Percentiles rank a stretch among this genome's conserved stretches.
Evolutionary conservation across 2,797 vertebrate species (phyloP).

Genomic region (Hyperoplus lanceolatus): DNA sequence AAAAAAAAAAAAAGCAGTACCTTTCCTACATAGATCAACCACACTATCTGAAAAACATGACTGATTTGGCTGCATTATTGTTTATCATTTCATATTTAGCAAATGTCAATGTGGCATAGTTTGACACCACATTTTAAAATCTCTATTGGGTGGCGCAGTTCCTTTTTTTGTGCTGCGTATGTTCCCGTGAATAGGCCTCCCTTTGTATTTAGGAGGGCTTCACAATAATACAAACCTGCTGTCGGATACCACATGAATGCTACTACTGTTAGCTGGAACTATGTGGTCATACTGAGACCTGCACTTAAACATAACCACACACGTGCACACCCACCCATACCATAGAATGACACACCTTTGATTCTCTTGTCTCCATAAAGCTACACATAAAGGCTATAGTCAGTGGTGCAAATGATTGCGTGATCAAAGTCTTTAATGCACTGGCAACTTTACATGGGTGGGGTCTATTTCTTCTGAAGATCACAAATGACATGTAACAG

Average conservation of each 20-base stretch:
- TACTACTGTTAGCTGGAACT: slow-evolving; percentile 39
- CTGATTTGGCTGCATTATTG: not conserved
- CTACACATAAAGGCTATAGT: slow-evolving; percentile 8
- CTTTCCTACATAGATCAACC: not conserved
- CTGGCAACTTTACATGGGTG: slow-evolving; percentile 1
- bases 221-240: slow-evolving; percentile 68
- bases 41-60: not conserved
- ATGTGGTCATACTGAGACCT: slow-evolving; percentile 20
- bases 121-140: slow-evolving; percentile 5
- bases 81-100: not conserved
- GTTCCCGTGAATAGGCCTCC: slow-evolving; percentile 47
- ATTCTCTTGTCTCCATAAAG: slow-evolving; percentile 1
- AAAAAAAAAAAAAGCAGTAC: not conserved
- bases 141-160: slow-evolving; percentile 1
- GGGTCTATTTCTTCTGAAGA: not conserved
- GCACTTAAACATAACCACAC: slow-evolving; percentile 39
- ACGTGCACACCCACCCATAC: slow-evolving; percentile 13
- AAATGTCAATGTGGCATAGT: not conserved
- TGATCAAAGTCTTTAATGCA: slow-evolving; percentile 1
- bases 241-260: slow-evolving; percentile 59
- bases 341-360: slow-evolving; percentile 24
- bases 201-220: slow-evolving; percentile 57
- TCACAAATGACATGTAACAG: no score
- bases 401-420: slow-evolving; percentile 12
- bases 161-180: slow-evolving; percentile 29